These are phyloP conservation scores for Contarinia nasturtii DNA, from an alignment of 1,140 invertebrate species.

Conservation along the genomic window DNA sequence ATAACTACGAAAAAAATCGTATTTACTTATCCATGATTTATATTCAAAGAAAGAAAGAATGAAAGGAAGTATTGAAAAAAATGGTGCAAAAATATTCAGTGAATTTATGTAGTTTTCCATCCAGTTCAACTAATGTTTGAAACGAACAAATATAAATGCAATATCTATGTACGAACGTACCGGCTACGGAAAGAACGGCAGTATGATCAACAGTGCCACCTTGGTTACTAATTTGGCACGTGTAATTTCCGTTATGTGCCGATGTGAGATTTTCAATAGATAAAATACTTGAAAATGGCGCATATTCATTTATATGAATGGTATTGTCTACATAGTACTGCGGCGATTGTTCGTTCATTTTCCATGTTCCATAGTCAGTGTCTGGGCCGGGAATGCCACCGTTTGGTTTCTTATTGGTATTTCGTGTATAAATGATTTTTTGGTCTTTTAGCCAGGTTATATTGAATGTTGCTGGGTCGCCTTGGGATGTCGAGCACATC, in stretches of 20 bases:
- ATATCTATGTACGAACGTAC: too few relatives aligned
- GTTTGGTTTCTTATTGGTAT: conserved; percentile 8
- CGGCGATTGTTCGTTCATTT: too few relatives aligned
- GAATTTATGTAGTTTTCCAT: too few relatives aligned
- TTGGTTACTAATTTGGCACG: conserved; percentile 39
- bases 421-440: conserved; percentile 19
- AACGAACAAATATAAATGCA: too few relatives aligned
- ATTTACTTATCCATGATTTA: too few relatives aligned
- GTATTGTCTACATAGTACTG: conserved; percentile 11
- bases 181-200: conserved; percentile 42
- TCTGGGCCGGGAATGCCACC: conserved; percentile 14
- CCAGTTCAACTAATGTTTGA: too few relatives aligned
- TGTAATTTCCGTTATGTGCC: conserved; percentile 43
- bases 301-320: conserved; percentile 22
- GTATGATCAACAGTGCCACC: conserved; percentile 35
- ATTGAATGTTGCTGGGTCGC: conserved; percentile 51
- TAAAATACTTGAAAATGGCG: conserved; percentile 31
- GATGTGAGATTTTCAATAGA: conserved; percentile 39
- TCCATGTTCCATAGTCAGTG: too few relatives aligned
- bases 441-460: conserved; percentile 45
- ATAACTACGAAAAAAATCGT: too few relatives aligned
- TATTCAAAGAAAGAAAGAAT: too few relatives aligned
- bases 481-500: conserved; percentile 56
- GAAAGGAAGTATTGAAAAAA: too few relatives aligned
- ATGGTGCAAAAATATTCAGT: too few relatives aligned